Evolutionary conservation across 2,888 invertebrate genomes (phyloP), one percentile per base, ranked within the genome.

Genomic region (Tethea ocularis): DNA sequence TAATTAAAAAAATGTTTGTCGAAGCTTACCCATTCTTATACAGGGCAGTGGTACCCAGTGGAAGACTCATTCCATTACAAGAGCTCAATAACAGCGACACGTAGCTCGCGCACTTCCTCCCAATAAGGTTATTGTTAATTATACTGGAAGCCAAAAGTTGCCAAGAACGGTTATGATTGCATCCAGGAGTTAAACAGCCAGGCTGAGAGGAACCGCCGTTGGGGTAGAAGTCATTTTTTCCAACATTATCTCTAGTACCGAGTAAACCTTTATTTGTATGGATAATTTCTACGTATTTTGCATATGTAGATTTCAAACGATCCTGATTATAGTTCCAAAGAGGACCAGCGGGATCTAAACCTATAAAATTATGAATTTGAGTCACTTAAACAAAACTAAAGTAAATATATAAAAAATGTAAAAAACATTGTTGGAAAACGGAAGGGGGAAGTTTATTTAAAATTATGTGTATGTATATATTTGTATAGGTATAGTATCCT

Each of bases 181-280:
- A 86, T 1, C 74, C n/a, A 17, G 65, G 63, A 36, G 68, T 65
- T 0, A 66, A 0, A 46, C 83, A 83, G 2, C 79, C 80, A 6
- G 82, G 80, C 26, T 82, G 80, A 4, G 68, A 66, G 20, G 57
- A 69, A 11, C 94, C 94, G 56, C 88, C 86, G 68, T 94, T 94
- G 11, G 93, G 93, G 87, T 91, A 94, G 76, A 94, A 94, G 74
- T 94, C 94, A 0, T 78, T 93, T 63, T 93, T 83, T 0, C 89
- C 94, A n/a, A 94, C 79, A 1, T 84, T 72, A 4, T 80, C 75
- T 0, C 90, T 89, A 22, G 83, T 93, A 77, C 63, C 94, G 78
- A 72, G 91, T 77, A 10, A 11, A 71, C 74, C 70, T 10, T 91
- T 78, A 13, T 80, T 91, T 60, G 93, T 92, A 56, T 80, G 79